Evolutionary conservation across 2,797 vertebrate genomes (phyloP), one percentile per base, ranked within the genome.

Genomic region (Hypotaenidia okinawae): DNA sequence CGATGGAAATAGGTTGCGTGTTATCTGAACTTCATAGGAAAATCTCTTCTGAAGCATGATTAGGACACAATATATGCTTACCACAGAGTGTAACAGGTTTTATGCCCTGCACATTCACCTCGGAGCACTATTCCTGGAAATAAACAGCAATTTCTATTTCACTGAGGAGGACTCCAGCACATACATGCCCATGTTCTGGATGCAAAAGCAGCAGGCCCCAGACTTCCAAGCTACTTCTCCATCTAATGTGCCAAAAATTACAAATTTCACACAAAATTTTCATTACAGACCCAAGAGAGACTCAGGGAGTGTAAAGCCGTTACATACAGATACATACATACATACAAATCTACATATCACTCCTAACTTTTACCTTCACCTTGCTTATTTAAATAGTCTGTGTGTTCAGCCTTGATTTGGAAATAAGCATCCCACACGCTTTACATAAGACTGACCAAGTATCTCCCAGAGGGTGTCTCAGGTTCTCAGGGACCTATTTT

Each of bases 11-110:
- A 58, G 19, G n/a, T 0, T 12, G 2, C 8, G 16, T 22, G 3
- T 59, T 55, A 64, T 6, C 30, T 19, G 33, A 49, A 24, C 9
- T 37, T 64, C 28, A 13, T 2, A 57, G 14, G n/a, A 51, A 81
- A 84, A 84, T 10, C 15, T 19, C 16, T 63, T 86, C 62, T 43
- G 43, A 66, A 77, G 52, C 24, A 32, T 8, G 2, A 47, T 5
- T 70, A 82, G 62, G 35, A 75, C 15, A 52, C 0, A 1, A 70
- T 11, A 39, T 0, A 33, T 2, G 5, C 18, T 18, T 15, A 66
- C 10, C 41, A 54, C 3, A 32, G 49, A 30, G 16, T 2, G 6
- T 25, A 22, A 35, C 45, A 54, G 62, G 33, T 47, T 64, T 43
- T 67, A 30, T 2, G 2, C 13, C 35, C 0, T 0, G 35, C 11